Percentiles rank a stretch among this genome's conserved stretches.
These are phyloP conservation scores for Atlantisia rogersi DNA, from an alignment of 2,113 vertebrate species.

Conservation along the genomic window DNA sequence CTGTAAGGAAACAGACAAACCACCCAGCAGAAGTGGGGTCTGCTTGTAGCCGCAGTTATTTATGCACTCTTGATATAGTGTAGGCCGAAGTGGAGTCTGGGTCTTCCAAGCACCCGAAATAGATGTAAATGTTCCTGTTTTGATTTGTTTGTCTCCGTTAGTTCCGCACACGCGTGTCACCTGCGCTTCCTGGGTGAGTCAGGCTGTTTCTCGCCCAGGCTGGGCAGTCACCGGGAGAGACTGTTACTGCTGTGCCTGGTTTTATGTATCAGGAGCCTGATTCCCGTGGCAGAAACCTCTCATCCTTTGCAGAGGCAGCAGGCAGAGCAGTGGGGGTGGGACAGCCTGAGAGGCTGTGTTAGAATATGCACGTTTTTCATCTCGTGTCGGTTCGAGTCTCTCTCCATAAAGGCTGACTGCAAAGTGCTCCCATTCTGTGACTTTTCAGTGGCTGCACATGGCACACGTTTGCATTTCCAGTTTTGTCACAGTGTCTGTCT, in stretches of 20 bases:
- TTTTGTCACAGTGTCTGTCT: not conserved
- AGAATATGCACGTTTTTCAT: slow-evolving; percentile 6
- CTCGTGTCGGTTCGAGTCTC: not conserved
- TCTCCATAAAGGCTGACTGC: not conserved
- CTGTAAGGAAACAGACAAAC: not conserved
- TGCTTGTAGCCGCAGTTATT: not conserved
- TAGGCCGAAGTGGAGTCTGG: not conserved
- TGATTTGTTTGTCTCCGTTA: not conserved
- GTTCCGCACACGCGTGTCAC: not conserved
- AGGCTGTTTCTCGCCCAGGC: not conserved
- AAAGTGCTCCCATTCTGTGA: not conserved
- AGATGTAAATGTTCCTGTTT: not conserved
- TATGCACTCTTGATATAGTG: not conserved
- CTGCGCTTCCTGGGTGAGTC: not conserved
- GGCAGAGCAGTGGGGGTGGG: not conserved
- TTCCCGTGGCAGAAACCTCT: not conserved
- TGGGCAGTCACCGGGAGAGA: not conserved
- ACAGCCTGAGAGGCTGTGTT: not conserved
- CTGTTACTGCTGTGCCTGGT: not conserved
- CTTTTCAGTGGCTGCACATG: not conserved
- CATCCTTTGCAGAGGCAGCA: not conserved
- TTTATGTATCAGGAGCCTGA: slow-evolving; percentile 9
- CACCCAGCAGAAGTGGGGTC: not conserved
- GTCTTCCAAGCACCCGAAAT: not conserved
- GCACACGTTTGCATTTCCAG: not conserved